Evolutionary conservation across 1,140 invertebrate species (phyloP).

Genomic region (Pinna nobilis): DNA sequence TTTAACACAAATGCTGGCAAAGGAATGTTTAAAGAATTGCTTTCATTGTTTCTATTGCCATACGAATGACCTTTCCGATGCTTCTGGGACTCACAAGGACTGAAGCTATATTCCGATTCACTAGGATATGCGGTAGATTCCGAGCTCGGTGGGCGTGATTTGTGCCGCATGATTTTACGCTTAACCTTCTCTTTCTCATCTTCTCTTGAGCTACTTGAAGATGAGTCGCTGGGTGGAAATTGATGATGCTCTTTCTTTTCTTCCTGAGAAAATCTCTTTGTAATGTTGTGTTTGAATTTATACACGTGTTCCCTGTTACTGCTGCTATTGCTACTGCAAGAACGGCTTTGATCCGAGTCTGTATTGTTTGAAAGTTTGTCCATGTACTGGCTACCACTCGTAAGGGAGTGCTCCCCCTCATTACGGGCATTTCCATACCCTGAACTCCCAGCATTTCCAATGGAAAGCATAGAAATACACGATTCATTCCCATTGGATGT

Average conservation of each 20-base stretch:
- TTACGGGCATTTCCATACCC: not conserved
- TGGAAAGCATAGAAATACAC: not conserved
- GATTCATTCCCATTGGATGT: not conserved
- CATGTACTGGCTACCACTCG: not conserved
- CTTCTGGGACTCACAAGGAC: no score
- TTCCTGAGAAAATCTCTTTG: slow-evolving; percentile 84
- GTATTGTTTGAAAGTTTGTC: slow-evolving; percentile 9
- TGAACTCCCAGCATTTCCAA: not conserved
- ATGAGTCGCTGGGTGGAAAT: slow-evolving; percentile 48
- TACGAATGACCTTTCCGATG: no score
- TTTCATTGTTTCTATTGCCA: no score
- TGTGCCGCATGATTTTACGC: slow-evolving; percentile 61
- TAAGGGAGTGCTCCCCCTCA: not conserved
- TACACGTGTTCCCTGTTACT: slow-evolving; percentile 78
- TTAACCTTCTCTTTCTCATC: slow-evolving; percentile 42
- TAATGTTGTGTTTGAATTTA: slow-evolving; percentile 97
- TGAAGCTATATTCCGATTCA: no score
- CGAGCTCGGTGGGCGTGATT: slow-evolving; percentile 36
- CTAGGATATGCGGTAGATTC: slow-evolving; percentile 46
- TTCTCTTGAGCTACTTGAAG: slow-evolving; percentile 53
- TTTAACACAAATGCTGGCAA: slow-evolving; percentile 88
- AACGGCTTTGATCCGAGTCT: slow-evolving; percentile 1
- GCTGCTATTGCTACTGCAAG: slow-evolving; percentile 4
- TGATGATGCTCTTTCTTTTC: slow-evolving; percentile 58
- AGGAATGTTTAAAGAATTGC: slow-evolving; percentile 29